phyloP scores from a whole-genome alignment of 1,140 invertebrate genomes.

The Leptinotarsa defecta region DNA sequence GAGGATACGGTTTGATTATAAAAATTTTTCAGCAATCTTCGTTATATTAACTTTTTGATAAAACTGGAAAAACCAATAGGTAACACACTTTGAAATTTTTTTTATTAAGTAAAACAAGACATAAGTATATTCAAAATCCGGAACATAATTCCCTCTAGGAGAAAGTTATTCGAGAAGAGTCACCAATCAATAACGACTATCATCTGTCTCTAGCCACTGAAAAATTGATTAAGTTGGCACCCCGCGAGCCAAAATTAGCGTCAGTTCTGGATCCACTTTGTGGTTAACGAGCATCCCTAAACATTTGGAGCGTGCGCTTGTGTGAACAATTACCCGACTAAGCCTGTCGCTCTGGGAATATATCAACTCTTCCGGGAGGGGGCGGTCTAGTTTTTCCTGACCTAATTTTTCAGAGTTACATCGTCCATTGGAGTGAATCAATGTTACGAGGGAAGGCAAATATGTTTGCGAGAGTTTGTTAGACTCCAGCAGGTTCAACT shows the following conservation, averaged over 20 bases:
- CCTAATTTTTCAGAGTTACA: background rate
- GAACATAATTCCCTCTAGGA: too few species aligned
- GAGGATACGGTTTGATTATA: background rate
- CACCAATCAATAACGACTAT: background rate
- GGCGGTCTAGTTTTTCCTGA: background rate
- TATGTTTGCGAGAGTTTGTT: too few species aligned
- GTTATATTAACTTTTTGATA: background rate
- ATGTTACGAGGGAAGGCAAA: background rate
- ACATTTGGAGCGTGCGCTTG: background rate
- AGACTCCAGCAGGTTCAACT: too few species aligned
- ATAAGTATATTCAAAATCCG: too few species aligned
- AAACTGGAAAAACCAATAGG: too few species aligned
- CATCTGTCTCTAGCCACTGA: background rate
- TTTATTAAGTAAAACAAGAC: background rate
- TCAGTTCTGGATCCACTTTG: background rate
- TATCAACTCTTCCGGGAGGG: background rate
- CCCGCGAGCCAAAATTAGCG: background rate
- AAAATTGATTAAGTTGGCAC: background rate
- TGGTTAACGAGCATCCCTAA: background rate
- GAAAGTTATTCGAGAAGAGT: background rate
- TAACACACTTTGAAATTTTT: too few species aligned
- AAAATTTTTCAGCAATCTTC: background rate
- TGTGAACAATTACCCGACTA: conserved; percentile 1
- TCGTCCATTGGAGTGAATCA: too few species aligned
- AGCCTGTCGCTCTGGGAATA: background rate